Evolutionary conservation across 2,888 invertebrate species (phyloP), one percentile per base, ranked within the genome.

Genomic region (Lottia gigantea): DNA sequence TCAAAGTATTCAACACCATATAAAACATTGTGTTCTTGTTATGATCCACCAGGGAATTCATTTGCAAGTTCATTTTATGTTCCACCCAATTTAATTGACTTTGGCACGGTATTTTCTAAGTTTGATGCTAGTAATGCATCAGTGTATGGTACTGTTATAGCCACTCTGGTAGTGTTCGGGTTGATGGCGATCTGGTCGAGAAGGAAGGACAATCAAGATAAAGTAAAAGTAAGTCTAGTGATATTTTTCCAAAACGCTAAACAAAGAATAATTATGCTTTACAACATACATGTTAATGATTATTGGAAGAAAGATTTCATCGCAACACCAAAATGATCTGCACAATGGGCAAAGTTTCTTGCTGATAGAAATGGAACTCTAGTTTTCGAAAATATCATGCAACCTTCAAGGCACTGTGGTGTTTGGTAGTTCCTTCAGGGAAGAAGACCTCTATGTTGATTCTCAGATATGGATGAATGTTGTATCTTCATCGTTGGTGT

Each of bases 91-190:
- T 80, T 80, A 11, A 85, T 85, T 65, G 80, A 85, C 80, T 85
- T 85, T 74, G 76, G 67, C 40, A 85, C 79, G 2, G 83, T 85
- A 26, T 81, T 76, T 73, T 63, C 64, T 16, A 80, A 78, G 72
- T 85, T 85, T 71, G 81, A 83, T 63, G 77, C 84, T 66, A 71
- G 77, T 49, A 82, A 84, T 71, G 89, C 89, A 71, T 80, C 87
- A 0, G 86, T 87, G n/a, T 84, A 88, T 67, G 86, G 86, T 68
- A 74, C 82, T 14, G 82, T 87, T 0, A 76, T 86, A 49, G 80
- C 86, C 26, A 70, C 86, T 16, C 66, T 83, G 0, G 72, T 86
- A 0, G 69, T 80, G 4, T 74, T 85, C n/a, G 81, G 82, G 69
- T 61, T 87, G 1, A 26, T 86, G 0, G 67, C 87, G 26, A 62